A percentile compares a stretch with the other conserved stretches of the same genome.
Evolutionary conservation across 2,113 vertebrate species (phyloP).

Genomic region (Tyto alba): DNA sequence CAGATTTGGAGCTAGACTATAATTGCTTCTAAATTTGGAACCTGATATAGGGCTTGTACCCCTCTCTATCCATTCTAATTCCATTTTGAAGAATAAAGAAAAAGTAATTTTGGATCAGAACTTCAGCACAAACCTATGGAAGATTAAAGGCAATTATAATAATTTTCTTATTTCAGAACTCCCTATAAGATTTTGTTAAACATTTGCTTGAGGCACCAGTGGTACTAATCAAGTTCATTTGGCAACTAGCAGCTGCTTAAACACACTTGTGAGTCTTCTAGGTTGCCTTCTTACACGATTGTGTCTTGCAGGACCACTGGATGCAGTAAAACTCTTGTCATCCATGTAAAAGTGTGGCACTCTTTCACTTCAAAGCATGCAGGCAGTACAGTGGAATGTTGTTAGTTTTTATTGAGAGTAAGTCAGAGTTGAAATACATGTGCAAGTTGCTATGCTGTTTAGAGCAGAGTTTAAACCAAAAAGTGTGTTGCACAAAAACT

Average conservation of each 20-base stretch:
- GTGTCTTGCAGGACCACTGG: neutral
- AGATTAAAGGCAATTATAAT: slow-evolving; percentile 13
- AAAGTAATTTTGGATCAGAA: slow-evolving; percentile 3
- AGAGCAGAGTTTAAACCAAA: neutral
- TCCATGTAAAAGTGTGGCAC: neutral
- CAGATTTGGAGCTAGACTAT: neutral
- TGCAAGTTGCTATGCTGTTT: neutral
- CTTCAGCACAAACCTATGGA: slow-evolving; percentile 1
- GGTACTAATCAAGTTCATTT: slow-evolving; percentile 16
- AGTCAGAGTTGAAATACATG: neutral
- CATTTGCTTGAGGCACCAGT: slow-evolving; percentile 8
- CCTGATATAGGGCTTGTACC: neutral
- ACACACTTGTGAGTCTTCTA: neutral
- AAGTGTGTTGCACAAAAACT: neutral
- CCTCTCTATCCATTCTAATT: neutral
- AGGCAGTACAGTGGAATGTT: neutral
- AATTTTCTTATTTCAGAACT: slow-evolving; percentile 3
- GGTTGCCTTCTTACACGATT: neutral
- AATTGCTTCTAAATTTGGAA: neutral
- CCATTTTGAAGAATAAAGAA: slow-evolving; percentile 39
- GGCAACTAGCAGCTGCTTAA: neutral
- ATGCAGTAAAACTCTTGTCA: neutral
- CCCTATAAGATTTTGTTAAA: neutral
- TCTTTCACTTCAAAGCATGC: neutral
- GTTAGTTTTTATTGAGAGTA: neutral